A percentile compares a stretch with the other conserved stretches of the same genome.
phyloP scores from a whole-genome alignment of 2,113 vertebrate species.

The Physeter macrocephalus region DNA sequence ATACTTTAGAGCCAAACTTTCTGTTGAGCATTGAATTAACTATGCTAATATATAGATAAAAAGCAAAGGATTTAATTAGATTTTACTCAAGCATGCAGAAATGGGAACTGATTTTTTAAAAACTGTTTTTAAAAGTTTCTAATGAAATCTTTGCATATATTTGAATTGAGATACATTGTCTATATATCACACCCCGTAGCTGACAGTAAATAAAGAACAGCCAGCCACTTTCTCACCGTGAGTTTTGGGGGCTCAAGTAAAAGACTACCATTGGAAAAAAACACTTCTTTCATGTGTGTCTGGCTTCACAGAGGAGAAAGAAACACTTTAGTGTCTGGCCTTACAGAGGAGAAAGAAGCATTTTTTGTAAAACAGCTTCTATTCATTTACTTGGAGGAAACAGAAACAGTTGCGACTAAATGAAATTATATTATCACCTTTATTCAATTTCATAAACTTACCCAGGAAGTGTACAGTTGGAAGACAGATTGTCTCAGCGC shows the following conservation, averaged over 20 bases:
- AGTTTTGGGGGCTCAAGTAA: not conserved
- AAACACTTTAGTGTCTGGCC: not conserved
- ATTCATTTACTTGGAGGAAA: not conserved
- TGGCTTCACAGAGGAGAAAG: not conserved
- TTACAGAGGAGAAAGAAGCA: not conserved
- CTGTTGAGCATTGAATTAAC: not conserved
- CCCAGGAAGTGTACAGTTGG: constrained; percentile 91
- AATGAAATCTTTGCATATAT: not conserved
- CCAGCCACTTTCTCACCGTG: not conserved
- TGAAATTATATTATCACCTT: not conserved
- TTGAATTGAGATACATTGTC: not conserved
- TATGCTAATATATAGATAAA: not conserved
- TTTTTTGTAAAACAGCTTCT: not conserved
- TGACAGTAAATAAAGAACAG: not conserved
- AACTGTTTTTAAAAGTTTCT: not conserved
- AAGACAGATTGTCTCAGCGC: constrained; percentile 90
- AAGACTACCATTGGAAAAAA: not conserved
- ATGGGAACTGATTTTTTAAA: not conserved
- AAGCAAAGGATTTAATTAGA: not conserved
- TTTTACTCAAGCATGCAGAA: not conserved
- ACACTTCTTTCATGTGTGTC: not conserved
- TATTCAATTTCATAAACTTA: constrained; percentile 76
- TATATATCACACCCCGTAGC: accelerated
- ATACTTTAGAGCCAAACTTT: not conserved
- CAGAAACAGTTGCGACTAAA: not conserved